Percentiles rank a stretch among this genome's conserved stretches.
Evolutionary conservation across 2,797 vertebrate species (phyloP).

Genomic region (Chrosomus eos): DNA sequence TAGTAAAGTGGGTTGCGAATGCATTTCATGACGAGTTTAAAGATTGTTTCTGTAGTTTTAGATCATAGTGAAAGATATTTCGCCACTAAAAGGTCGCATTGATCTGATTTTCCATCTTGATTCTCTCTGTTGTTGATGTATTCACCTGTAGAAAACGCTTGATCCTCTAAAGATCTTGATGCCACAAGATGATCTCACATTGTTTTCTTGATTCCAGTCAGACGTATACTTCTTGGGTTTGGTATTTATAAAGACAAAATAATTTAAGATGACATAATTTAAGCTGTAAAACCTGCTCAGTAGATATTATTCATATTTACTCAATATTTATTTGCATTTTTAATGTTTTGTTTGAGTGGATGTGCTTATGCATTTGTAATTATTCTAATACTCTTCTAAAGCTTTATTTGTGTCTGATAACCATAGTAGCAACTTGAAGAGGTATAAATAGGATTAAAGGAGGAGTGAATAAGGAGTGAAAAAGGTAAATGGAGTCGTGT

Average conservation of each 20-base stretch:
- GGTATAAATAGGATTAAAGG: neutral
- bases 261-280: neutral
- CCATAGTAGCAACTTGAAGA: neutral
- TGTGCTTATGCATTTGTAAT: neutral
- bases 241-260: neutral
- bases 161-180: neutral
- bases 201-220: neutral
- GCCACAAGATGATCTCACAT: neutral
- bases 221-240: neutral
- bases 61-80: conserved; percentile 32
- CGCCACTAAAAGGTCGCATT: neutral
- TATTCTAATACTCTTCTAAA: neutral
- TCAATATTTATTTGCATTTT: neutral
- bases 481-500: neutral
- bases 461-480: neutral
- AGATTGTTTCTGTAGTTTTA: conserved; percentile 1
- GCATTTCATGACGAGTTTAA: neutral
- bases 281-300: neutral
- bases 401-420: neutral
- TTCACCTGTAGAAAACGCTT: neutral
- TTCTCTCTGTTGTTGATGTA: conserved; percentile 31
- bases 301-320: neutral
- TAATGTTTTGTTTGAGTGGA: neutral
- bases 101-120: conserved; percentile 34
- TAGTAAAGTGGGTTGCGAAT: neutral